A percentile compares a stretch with the other conserved stretches of the same genome.
Evolutionary conservation across 2,797 vertebrate genomes (phyloP).

Genomic region (Anguilla megastoma): DNA sequence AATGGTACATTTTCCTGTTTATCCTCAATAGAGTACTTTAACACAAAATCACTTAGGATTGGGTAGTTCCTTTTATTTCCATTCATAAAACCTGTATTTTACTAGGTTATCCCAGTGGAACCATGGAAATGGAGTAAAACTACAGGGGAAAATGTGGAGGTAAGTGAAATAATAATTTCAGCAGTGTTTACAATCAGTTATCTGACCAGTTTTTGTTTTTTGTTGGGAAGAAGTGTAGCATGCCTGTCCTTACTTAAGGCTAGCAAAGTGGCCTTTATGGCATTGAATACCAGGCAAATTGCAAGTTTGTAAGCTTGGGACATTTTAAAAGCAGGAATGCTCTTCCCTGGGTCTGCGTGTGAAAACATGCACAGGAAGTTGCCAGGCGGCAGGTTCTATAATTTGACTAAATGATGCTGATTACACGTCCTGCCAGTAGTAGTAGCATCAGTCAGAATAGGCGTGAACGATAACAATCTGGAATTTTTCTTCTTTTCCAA

Average conservation of each 20-base stretch:
- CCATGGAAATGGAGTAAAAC: not conserved
- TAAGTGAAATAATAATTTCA: slow-evolving; percentile 22
- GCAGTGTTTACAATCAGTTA: slow-evolving; percentile 46
- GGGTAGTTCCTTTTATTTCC: not conserved
- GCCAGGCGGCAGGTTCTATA: slow-evolving; percentile 74
- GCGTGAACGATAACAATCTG: slow-evolving; percentile 66
- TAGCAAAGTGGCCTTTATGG: slow-evolving; percentile 78
- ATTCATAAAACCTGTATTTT: not conserved
- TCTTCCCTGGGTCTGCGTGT: slow-evolving; percentile 70
- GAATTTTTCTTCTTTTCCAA: slow-evolving; percentile 30
- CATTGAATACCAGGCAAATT: slow-evolving; percentile 77
- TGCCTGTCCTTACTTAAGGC: slow-evolving; percentile 68
- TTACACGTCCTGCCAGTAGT: slow-evolving; percentile 72
- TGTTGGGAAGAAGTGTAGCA: slow-evolving; percentile 63
- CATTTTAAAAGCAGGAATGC: slow-evolving; percentile 76
- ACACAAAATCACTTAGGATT: not conserved
- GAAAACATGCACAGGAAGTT: slow-evolving; percentile 79
- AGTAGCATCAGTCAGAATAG: slow-evolving; percentile 58
- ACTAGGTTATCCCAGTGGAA: not conserved
- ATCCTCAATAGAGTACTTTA: not conserved
- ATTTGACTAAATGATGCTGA: slow-evolving; percentile 80
- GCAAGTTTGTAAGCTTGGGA: slow-evolving; percentile 69
- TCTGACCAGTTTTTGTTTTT: slow-evolving; percentile 64
- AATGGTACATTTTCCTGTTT: not conserved
- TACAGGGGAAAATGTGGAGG: slow-evolving; percentile 9